phyloP scores from a whole-genome alignment of 2,113 vertebrate species.

The Lynx canadensis region DNA sequence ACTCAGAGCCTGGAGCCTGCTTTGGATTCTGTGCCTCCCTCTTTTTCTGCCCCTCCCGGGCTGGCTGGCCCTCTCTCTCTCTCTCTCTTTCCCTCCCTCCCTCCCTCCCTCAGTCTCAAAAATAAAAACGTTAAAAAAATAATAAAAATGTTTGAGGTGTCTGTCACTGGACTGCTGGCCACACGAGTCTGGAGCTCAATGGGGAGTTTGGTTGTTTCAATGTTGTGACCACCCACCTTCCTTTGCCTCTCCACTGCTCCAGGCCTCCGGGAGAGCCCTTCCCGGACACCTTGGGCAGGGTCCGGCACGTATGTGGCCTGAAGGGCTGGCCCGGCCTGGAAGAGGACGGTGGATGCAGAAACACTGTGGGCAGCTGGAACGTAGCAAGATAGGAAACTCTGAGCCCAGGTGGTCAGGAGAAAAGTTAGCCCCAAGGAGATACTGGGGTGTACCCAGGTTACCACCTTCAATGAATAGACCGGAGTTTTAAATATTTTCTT shows the following conservation, averaged over 20 bases:
- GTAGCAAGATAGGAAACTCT: background rate
- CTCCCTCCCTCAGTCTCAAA: too few species aligned
- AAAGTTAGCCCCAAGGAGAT: background rate
- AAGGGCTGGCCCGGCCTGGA: background rate
- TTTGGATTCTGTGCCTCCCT: too few species aligned
- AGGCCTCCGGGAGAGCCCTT: background rate
- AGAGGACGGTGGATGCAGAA: background rate
- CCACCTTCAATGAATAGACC: background rate
- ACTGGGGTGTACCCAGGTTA: background rate
- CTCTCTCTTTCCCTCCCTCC: too few species aligned
- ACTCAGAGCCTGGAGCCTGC: too few species aligned
- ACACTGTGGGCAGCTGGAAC: background rate
- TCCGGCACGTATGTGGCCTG: fast-evolving
- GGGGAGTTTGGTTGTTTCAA: background rate
- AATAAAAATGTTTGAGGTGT: background rate
- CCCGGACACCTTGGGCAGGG: too few species aligned
- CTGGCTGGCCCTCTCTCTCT: too few species aligned
- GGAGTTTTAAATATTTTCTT: background rate
- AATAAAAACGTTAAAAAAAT: too few species aligned
- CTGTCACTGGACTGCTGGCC: background rate
- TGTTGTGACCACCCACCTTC: background rate
- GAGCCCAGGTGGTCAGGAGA: background rate
- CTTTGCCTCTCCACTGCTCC: background rate
- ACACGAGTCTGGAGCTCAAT: background rate
- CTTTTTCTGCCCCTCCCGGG: too few species aligned